Base-by-base conservation (phyloP, 1,140 invertebrate genomes). In the Venturia canescens region DNA sequence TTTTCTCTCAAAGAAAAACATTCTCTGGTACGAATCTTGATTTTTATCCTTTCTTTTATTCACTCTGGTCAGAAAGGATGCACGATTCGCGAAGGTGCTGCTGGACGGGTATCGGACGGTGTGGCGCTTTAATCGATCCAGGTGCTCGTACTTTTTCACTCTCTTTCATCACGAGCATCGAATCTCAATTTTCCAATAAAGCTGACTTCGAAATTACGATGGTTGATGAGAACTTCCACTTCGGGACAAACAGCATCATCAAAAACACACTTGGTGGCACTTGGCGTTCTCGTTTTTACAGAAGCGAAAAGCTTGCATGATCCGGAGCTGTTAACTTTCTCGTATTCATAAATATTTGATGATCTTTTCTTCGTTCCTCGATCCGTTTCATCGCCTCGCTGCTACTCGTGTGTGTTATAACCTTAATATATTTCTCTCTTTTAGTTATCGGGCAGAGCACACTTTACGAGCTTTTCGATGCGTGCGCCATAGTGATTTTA, bases 331-430 rank as follows among this genome's bases (percentile, higher is more conserved):
- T 88, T 86, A 88, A 81, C 80, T 26, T 81, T 78, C 50, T 82
- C 60, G 70, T 85, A 87, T 88, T 89, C 87, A 88, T 90, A 90
- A 89, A 91, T 90, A 89, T 89, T 89, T 87, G 86, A 90, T 86
- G 84, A 86, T 83, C 83, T 38, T 80, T 83, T 82, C 53, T 79
- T 67, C 70, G 76, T 50, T 60, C 66, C 74, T 78, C 69, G 69
- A 63, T 81, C n/a, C 21, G 29, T 27, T 83, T 76, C 70, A 48
- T 21, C 27, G 53, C 63, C 57, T n/a, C n/a, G 31, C 38, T 9
- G 53, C 21, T 1, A 57, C 21, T n/a, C 21, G 21, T 57, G 21
- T 57, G 21, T 57, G 53, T 23, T n/a, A 23, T 57, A 57, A 23
- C n/a, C 18, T 57, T 4, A n/a, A 57, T 23, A n/a, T 18, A 18